Base-by-base conservation (phyloP, 2,113 vertebrate species). In the Gymnobelideus leadbeateri region DNA sequence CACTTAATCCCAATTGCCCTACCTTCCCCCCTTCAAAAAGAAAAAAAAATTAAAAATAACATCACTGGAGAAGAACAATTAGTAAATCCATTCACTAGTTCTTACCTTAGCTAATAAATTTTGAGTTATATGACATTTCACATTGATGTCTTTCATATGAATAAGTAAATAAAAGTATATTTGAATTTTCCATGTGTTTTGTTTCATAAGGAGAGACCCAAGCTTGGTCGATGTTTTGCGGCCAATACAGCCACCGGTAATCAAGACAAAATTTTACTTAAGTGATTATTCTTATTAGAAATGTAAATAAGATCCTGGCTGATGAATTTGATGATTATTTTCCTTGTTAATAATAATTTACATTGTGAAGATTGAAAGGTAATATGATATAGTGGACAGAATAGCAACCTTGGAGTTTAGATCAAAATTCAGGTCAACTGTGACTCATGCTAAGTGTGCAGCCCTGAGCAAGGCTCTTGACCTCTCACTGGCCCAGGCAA, bases 161-260 rank as follows among this genome's bases (percentile, higher is more conserved):
- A 16, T 31, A 21, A 10, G 0, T 89, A 90, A 51, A 26, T 31
- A 2, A 51, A 51, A 68, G 9, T 90, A 1, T 23, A 0, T 43
- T 50, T 43, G 49, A 89, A 93, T 51, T 90, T 23, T 43, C n/a
- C n/a, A 0, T 9, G 16, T 8, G 25, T 43, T 57, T 77, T 51
- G 53, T 53, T 25, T 92, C 47, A 0, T 49, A 8, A 11, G 2
- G 94, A n/a, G 90, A 47, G 94, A 95, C 47, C 84, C 16, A 77
- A 93, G 93, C 46, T 96, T 89, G 92, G 93, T 51, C 92, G 93
- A 50, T 93, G 84, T 25, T 89, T 61, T 16, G 49, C 61, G 49
- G 47, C 47, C 47, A 49, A 28, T 8, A 8, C 43, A 14, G 37
- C n/a, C 37, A 31, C 68, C 43, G 10, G 31, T 68, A 37, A 31